Percentiles rank a stretch among this genome's conserved stretches.
These are phyloP conservation scores for Epizoanthus scotinus DNA, from an alignment of 92 coral and sea anemone genomes.

Conservation along the genomic window DNA sequence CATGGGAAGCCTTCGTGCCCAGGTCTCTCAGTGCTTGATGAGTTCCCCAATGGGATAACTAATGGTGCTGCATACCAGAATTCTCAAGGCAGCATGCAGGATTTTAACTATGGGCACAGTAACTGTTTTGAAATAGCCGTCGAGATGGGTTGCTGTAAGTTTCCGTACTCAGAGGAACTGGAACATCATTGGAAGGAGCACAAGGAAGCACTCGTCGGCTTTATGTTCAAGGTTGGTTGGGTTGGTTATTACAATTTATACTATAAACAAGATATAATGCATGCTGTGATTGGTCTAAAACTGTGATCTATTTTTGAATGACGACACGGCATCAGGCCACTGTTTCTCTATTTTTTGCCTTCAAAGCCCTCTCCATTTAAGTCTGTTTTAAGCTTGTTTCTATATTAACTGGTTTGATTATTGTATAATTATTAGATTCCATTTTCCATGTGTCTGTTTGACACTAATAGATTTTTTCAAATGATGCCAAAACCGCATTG, in stretches of 20 bases:
- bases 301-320: too few relatives aligned
- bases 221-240: constrained; percentile 78
- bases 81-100: constrained; percentile 74
- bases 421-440: too few relatives aligned
- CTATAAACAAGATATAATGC: too few relatives aligned
- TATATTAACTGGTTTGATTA: too few relatives aligned
- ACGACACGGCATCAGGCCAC: too few relatives aligned
- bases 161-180: constrained; percentile 78
- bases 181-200: constrained; percentile 90
- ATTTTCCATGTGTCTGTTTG: too few relatives aligned
- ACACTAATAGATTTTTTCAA: too few relatives aligned
- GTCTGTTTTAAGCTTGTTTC: too few relatives aligned
- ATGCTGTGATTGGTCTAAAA: too few relatives aligned
- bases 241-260: neutral
- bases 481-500: too few relatives aligned
- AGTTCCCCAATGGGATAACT: constrained; percentile 76
- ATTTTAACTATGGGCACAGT: constrained; percentile 76
- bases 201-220: constrained; percentile 73
- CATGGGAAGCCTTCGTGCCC: constrained; percentile 96
- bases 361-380: too few relatives aligned
- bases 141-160: constrained; percentile 96
- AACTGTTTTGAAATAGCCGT: constrained; percentile 83
- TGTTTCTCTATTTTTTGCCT: too few relatives aligned
- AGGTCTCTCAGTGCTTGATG: constrained; percentile 78
- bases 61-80: constrained; percentile 83